phyloP scores from a whole-genome alignment of 2,888 invertebrate genomes.

The Platycnemis pennipes region DNA sequence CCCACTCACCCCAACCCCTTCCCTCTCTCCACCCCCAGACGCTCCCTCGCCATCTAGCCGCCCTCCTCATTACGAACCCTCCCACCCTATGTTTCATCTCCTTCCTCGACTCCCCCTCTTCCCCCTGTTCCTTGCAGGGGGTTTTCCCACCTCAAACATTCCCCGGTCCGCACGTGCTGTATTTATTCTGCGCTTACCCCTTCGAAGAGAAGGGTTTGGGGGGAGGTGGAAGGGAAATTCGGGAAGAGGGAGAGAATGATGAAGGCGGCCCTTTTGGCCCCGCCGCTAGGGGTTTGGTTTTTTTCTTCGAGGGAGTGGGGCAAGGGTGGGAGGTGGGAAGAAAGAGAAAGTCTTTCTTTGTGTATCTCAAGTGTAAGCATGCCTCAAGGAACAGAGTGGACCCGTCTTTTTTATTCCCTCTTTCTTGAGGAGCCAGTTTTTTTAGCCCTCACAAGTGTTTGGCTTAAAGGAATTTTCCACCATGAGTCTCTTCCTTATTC shows the following conservation, averaged over 20 bases:
- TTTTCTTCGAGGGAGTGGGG: background rate
- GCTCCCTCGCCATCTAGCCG: background rate
- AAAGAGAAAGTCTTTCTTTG: background rate
- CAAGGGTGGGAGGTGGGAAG: background rate
- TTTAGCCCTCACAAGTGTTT: no score
- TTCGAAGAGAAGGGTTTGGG: background rate
- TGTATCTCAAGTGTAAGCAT: background rate
- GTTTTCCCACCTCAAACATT: background rate
- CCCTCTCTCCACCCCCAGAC: background rate
- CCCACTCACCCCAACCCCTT: background rate
- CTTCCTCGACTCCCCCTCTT: background rate
- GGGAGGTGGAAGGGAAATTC: background rate
- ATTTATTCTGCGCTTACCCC: conserved; percentile 45
- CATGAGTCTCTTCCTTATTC: no score
- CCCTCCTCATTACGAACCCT: no score
- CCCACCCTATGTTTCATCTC: background rate
- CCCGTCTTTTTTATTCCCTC: background rate
- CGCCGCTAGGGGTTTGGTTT: background rate
- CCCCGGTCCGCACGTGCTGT: background rate
- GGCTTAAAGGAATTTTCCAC: no score
- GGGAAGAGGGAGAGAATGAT: no score
- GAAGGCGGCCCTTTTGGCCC: background rate
- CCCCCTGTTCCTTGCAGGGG: background rate
- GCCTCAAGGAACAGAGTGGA: background rate
- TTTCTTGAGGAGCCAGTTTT: background rate